These are phyloP conservation scores for Neotoxoptera formosana DNA, from an alignment of 1,140 invertebrate genomes.

Conservation along the genomic window DNA sequence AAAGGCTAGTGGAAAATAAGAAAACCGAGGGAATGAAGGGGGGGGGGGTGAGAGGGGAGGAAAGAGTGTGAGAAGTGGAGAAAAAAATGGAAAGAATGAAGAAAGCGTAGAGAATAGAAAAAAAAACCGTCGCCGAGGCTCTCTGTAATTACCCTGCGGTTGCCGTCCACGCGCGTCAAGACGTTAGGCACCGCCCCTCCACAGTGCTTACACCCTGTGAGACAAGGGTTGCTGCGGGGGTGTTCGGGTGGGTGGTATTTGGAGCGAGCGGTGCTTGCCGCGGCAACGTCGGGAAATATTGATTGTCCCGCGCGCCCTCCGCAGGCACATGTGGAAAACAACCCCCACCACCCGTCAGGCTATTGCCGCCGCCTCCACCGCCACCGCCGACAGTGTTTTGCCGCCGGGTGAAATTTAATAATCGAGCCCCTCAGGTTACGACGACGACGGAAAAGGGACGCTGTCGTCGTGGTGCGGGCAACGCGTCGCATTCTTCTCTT, in stretches of 20 bases:
- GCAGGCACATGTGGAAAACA: constrained; percentile 51
- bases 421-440: constrained; percentile 43
- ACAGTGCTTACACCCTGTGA: neutral
- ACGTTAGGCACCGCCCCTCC: constrained; percentile 32
- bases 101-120: neutral
- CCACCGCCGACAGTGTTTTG: constrained; percentile 27
- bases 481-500: neutral
- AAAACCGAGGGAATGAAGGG: neutral
- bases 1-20: neutral
- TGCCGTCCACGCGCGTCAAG: constrained; percentile 39
- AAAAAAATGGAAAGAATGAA: neutral
- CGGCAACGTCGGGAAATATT: constrained; percentile 57
- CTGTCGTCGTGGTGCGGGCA: neutral
- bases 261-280: neutral
- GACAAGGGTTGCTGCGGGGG: neutral
- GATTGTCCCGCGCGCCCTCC: constrained; percentile 28
- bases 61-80: neutral
- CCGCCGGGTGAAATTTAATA: constrained; percentile 54
- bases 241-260: neutral
- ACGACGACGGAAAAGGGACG: neutral
- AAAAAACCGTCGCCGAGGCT: neutral
- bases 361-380: constrained; percentile 18
- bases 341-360: neutral
- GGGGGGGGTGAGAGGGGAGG: neutral
- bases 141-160: constrained; percentile 40